Evolutionary conservation across 2,113 vertebrate species (phyloP).

Genomic region (Aspiorhynchus laticeps): DNA sequence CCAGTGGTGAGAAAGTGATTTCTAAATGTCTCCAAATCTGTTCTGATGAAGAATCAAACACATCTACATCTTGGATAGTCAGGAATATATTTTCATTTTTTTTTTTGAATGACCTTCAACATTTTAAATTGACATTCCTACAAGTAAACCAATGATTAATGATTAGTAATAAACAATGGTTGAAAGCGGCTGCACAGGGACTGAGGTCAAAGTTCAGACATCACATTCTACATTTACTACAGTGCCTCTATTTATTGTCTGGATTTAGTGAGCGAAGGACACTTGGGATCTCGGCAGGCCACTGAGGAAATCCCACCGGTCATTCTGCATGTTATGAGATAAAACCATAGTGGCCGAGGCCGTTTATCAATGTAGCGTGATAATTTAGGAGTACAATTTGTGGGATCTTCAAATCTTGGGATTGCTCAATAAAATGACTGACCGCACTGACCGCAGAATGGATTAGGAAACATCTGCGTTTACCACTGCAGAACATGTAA

Average conservation of each 20-base stretch:
- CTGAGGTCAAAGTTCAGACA: constrained; percentile 20
- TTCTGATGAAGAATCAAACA: too few relatives aligned
- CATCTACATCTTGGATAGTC: too few relatives aligned
- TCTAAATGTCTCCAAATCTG: too few relatives aligned
- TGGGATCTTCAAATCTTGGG: background rate
- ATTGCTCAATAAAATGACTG: background rate
- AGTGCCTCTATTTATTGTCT: constrained; percentile 29
- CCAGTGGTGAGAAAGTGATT: too few relatives aligned
- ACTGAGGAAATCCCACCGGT: background rate
- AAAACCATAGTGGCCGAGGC: background rate
- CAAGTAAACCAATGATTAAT: constrained; percentile 15
- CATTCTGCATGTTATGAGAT: constrained; percentile 13
- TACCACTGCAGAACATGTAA: background rate
- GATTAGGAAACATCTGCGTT: constrained; percentile 5
- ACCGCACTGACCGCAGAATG: background rate
- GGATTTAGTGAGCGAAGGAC: constrained; percentile 3
- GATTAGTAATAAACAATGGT: constrained; percentile 13
- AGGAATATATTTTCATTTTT: too few relatives aligned
- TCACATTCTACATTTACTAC: constrained; percentile 8
- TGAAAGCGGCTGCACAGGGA: background rate
- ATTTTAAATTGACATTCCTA: too few relatives aligned
- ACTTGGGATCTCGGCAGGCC: background rate
- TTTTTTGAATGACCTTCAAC: too few relatives aligned
- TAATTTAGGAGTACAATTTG: constrained; percentile 27
- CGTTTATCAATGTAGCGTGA: background rate